A percentile compares a stretch with the other conserved stretches of the same genome.
These are phyloP conservation scores for Orchesella flavescens DNA, from an alignment of 2,888 invertebrate species.

Conservation along the genomic window DNA sequence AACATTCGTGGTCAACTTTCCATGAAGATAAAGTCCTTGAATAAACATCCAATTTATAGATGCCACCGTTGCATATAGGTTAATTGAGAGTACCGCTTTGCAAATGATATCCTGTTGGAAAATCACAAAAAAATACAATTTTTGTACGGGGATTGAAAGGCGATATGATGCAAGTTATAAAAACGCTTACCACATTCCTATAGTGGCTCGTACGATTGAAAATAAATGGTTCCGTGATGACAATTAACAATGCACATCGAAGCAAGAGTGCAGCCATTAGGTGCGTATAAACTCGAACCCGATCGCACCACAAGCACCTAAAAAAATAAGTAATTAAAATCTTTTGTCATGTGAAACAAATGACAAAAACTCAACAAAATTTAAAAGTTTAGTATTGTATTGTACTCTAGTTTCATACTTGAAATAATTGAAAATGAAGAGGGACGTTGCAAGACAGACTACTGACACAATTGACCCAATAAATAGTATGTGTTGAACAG, in stretches of 20 bases:
- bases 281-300: slow-evolving; percentile 71
- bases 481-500: slow-evolving; percentile 75
- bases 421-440: slow-evolving; percentile 75
- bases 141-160: no score
- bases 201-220: slow-evolving; percentile 73
- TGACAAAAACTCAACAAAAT: background rate
- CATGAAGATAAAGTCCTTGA: slow-evolving; percentile 71
- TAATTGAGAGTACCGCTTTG: slow-evolving; percentile 75
- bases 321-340: slow-evolving; percentile 45
- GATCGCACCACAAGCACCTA: slow-evolving; percentile 74
- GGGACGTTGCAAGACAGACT: slow-evolving; percentile 74
- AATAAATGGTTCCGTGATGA: slow-evolving; percentile 75
- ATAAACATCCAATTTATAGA: slow-evolving; percentile 79
- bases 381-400: background rate
- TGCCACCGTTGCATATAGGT: slow-evolving; percentile 77
- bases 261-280: slow-evolving; percentile 74
- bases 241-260: slow-evolving; percentile 74
- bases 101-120: slow-evolving; percentile 77
- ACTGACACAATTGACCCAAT: slow-evolving; percentile 74
- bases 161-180: no score
- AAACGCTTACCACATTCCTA: slow-evolving; percentile 74
- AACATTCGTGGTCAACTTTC: slow-evolving; percentile 77
- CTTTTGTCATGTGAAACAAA: background rate
- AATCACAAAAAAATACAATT: slow-evolving; percentile 2
- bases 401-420: slow-evolving; percentile 73